phyloP scores from a whole-genome alignment of 2,113 vertebrate species.

The Cynocephalus volans region DNA sequence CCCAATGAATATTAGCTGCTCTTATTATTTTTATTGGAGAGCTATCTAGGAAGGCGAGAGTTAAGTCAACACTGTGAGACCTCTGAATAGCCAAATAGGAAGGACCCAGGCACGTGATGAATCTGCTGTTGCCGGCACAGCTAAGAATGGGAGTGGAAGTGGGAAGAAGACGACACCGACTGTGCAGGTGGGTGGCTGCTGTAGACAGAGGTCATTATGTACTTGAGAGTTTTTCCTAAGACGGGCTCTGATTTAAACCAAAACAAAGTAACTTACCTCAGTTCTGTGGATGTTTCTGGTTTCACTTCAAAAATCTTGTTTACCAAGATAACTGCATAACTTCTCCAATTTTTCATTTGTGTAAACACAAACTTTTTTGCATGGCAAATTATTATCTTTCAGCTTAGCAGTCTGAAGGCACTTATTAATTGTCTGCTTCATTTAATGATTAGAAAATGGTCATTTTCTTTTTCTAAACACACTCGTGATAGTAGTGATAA shows the following conservation, averaged over 20 bases:
- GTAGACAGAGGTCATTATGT: background rate
- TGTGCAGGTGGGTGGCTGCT: background rate
- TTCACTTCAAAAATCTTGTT: background rate
- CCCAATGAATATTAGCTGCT: background rate
- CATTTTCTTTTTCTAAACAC: background rate
- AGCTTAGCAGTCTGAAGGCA: background rate
- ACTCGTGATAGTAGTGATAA: background rate
- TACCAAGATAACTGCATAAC: background rate
- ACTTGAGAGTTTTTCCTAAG: background rate
- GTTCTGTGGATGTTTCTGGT: background rate
- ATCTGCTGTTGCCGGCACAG: background rate
- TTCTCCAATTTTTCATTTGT: background rate
- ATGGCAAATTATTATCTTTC: background rate
- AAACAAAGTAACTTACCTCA: background rate
- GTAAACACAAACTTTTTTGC: background rate
- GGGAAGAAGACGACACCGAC: background rate
- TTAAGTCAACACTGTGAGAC: background rate
- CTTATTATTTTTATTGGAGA: background rate
- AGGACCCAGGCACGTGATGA: background rate
- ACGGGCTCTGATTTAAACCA: background rate
- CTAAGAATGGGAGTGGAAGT: background rate
- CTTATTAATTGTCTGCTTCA: background rate
- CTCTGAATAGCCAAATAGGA: background rate
- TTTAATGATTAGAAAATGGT: conserved; percentile 23
- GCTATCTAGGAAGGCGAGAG: background rate